Evolutionary conservation across 2,113 vertebrate genomes (phyloP), one percentile per base, ranked within the genome.

Genomic region (Dolichotis patagonum): DNA sequence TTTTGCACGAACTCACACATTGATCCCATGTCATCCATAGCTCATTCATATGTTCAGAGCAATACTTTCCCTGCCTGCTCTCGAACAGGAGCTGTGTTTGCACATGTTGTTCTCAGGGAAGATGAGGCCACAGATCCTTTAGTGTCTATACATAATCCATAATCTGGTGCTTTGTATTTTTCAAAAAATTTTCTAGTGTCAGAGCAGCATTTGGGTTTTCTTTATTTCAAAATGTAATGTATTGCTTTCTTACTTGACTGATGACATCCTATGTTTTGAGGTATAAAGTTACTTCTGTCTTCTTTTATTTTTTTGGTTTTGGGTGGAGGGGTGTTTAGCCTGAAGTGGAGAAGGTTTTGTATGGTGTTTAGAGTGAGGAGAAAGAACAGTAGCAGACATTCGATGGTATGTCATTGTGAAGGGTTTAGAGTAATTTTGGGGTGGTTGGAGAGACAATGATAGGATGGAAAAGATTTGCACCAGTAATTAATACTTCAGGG

Each of bases 231-330:
- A 89, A 38, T 35, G 56, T 17, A 19, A 6, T 63, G 8, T 69
- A 52, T 73, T 90, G 26, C 63, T 91, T 87, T 67, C 38, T 83
- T 63, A 78, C 41, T 91, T 52, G 43, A 71, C 43, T 63, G 65
- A 38, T 96, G 62, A 85, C 20, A 22, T 69, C 22, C 54, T 90
- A 38, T 95, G 41, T 60, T 80, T 62, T 84, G 87, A 90, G 65
- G 92, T 38, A 49, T 32, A 41, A 90, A 60, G 46, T 75, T 56
- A 49, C 75, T 78, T 85, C 58, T 87, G n/a, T 84, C 96, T 69
- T 46, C 20, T 92, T 88, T 63, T 69, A 2, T 49, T 96, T 89
- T 88, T 91, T 62, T 78, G 63, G 54, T 41, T 91, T 93, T 26
- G 17, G 92, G n/a, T 2, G 1, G 67, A 22, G 6, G 46, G 5